Evolutionary conservation across 2,888 invertebrate species (phyloP).

Genomic region (Pyrgus malvae): DNA sequence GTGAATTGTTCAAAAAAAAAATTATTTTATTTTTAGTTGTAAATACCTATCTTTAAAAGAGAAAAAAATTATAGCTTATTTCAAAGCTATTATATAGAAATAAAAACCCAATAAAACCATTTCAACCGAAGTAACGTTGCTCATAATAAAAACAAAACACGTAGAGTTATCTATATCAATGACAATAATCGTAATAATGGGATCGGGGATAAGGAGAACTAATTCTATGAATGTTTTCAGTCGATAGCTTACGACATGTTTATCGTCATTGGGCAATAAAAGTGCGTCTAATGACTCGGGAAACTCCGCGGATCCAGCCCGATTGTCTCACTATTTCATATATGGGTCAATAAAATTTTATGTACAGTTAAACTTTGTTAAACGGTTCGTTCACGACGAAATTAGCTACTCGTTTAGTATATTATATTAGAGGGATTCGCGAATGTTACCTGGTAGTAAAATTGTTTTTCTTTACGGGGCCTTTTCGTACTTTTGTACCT

Average conservation of each 20-base stretch:
- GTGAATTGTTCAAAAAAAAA: too few relatives aligned
- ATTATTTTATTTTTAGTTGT: too few relatives aligned
- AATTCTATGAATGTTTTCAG: conserved; percentile 78
- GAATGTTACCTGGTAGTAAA: neutral
- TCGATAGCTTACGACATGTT: conserved; percentile 79
- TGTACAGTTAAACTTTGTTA: conserved; percentile 78
- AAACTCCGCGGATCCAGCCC: conserved; percentile 57
- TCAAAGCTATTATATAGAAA: too few relatives aligned
- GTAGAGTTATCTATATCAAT: conserved; percentile 48
- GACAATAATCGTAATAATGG: conserved; percentile 69
- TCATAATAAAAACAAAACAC: conserved; percentile 1
- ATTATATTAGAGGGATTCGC: neutral
- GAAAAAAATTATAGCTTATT: too few relatives aligned
- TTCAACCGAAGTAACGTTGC: neutral
- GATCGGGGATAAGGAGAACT: conserved; percentile 51
- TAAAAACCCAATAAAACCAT: neutral
- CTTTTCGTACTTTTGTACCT: too few relatives aligned
- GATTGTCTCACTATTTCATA: conserved; percentile 79
- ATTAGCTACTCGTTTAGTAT: conserved; percentile 14
- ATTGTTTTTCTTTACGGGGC: neutral
- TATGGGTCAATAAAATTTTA: conserved; percentile 81
- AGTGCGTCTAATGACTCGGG: conserved; percentile 77
- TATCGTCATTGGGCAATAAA: conserved; percentile 78
- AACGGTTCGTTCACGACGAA: conserved; percentile 47
- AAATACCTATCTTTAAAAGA: too few relatives aligned